These are phyloP conservation scores for Oxytorus armatus DNA, from an alignment of 2,888 invertebrate species.

Conservation along the genomic window DNA sequence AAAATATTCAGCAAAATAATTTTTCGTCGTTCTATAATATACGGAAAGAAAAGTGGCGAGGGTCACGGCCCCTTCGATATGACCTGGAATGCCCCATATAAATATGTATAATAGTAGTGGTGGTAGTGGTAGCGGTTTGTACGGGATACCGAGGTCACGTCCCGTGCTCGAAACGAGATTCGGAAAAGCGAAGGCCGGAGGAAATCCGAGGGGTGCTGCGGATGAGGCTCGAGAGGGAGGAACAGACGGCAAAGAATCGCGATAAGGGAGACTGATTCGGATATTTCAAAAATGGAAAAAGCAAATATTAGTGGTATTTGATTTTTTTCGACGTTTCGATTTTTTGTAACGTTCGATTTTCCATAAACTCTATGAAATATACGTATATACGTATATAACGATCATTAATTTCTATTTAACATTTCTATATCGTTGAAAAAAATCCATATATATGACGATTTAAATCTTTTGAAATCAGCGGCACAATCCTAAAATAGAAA, in stretches of 20 bases:
- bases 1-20: too few species aligned
- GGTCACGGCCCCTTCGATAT: constrained; percentile 13
- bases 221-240: constrained; percentile 28
- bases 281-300: constrained; percentile 25
- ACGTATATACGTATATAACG: neutral
- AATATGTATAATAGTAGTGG: constrained; percentile 23
- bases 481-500: neutral
- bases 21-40: too few species aligned
- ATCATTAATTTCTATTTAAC: neutral
- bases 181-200: constrained; percentile 64
- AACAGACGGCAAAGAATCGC: neutral
- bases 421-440: neutral
- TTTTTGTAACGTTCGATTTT: neutral
- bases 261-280: constrained; percentile 27
- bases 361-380: neutral
- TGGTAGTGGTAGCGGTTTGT: constrained; percentile 41
- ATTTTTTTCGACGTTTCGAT: constrained; percentile 48
- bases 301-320: too few species aligned
- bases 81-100: constrained; percentile 14
- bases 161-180: constrained; percentile 63
- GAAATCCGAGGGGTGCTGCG: constrained; percentile 49
- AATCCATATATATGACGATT: neutral
- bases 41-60: neutral
- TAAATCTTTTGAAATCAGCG: neutral
- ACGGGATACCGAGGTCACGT: constrained; percentile 61